Evolutionary conservation across 2,797 vertebrate genomes (phyloP), one percentile per base, ranked within the genome.

Genomic region (Gymnodraco acuticeps): DNA sequence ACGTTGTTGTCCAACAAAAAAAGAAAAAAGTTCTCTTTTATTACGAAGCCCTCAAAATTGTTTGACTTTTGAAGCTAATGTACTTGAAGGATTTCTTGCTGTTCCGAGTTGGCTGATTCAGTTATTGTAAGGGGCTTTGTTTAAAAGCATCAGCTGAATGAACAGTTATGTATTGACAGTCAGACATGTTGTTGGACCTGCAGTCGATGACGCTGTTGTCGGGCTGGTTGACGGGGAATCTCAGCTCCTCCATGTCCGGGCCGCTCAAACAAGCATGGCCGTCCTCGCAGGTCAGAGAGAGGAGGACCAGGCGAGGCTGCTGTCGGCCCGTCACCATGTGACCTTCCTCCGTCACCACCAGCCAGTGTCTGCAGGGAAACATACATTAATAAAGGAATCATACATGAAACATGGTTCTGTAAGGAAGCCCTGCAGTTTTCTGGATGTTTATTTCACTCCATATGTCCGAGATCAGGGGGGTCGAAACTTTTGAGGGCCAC

Each of bases 321-420:
- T 99, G 97, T 8, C 97, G 91, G 48, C 93, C 98, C 0, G 98
- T 98, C 63, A 98, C 94, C 96, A 96, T 97, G 66, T 95, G 94
- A 4, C 97, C 97, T 1, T 97, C 96, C 69, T 97, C 97, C 0
- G 94, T 95, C 67, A 96, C 88, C 76, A 99, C 94, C 70, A 99
- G 79, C 98, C 98, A 99, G 75, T 97, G 97, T 80, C 98, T 98
- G 91, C n/a, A 71, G 48, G 2, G 62, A 41, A 72, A 67, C 51
- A 20, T 27, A 69, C 59, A 63, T 2, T 10, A 16, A 61, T 45
- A 15, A 54, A 58, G 14, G 46, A 78, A 46, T 48, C 0, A 47
- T 9, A 3, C 1, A 47, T 3, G n/a, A 67, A 43, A 31, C 31
- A 17, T 1, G 27, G 27, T 27, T 27, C 27, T 27, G 27, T 3